phyloP scores from a whole-genome alignment of 2,113 vertebrate species.

The Notarius lentiginosus region DNA sequence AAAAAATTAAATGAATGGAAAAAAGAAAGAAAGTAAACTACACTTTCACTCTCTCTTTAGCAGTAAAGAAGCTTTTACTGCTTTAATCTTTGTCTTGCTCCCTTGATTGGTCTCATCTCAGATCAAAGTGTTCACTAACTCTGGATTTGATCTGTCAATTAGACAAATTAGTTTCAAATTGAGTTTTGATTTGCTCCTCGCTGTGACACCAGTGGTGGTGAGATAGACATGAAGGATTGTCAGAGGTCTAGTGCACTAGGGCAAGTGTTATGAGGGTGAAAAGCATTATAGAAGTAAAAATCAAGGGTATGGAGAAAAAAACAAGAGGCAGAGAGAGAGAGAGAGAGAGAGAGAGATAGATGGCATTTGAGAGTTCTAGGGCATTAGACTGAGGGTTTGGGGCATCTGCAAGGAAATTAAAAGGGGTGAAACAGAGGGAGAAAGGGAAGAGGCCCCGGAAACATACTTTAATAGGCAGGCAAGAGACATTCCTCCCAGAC shows the following conservation, averaged over 20 bases:
- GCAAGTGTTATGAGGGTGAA: slow-evolving; percentile 30
- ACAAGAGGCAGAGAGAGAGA: background rate
- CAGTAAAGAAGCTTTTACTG: background rate
- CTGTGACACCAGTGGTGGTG: slow-evolving; percentile 46
- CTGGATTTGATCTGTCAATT: slow-evolving; percentile 60
- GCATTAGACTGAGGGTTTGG: slow-evolving; percentile 42
- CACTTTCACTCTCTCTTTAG: background rate
- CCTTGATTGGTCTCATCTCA: slow-evolving; percentile 7
- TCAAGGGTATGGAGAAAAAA: slow-evolving; percentile 32
- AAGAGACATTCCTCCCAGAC: slow-evolving; percentile 38
- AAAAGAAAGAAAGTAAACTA: background rate
- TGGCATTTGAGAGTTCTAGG: slow-evolving; percentile 52
- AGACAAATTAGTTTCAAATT: slow-evolving; percentile 70
- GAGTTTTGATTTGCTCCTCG: slow-evolving; percentile 62
- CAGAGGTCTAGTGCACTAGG: slow-evolving; percentile 48
- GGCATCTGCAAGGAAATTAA: background rate
- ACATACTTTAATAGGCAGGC: slow-evolving; percentile 53
- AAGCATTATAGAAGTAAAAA: background rate
- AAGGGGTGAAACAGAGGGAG: slow-evolving; percentile 15
- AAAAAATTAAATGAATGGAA: background rate
- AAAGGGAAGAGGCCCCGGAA: slow-evolving; percentile 58
- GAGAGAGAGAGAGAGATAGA: background rate
- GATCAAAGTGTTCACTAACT: slow-evolving; percentile 65
- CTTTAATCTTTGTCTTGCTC: slow-evolving; percentile 9
- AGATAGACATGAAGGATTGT: background rate